phyloP scores from a whole-genome alignment of 2,113 vertebrate species.

The Cyphomyrus plagiostoma region DNA sequence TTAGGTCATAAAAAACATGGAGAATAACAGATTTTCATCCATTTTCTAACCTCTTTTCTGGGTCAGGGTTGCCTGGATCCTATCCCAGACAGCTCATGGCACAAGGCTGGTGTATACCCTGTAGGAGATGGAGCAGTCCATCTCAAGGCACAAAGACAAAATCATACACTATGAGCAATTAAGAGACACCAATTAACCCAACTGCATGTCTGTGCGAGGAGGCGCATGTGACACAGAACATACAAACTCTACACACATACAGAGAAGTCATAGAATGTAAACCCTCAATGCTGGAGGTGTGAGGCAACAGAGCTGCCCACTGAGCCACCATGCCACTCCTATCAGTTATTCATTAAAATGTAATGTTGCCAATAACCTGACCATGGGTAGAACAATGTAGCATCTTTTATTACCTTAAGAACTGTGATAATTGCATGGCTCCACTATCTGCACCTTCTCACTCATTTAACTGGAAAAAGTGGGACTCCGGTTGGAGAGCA shows the following conservation, averaged over 20 bases:
- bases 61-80: not conserved
- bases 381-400: not conserved
- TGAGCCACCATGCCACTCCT: not conserved
- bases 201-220: not conserved
- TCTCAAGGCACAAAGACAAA: not conserved
- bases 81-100: not conserved
- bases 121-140: not conserved
- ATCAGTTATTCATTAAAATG: not conserved
- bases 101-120: not conserved
- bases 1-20: not conserved
- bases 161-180: not conserved
- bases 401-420: not conserved
- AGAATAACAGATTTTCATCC: not conserved
- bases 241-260: not conserved
- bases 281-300: not conserved
- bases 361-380: not conserved
- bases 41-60: not conserved
- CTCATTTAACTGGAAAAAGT: slow-evolving; percentile 3
- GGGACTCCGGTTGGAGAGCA: not conserved
- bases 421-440: not conserved
- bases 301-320: not conserved
- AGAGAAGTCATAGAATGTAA: not conserved
- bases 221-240: not conserved
- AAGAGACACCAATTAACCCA: not conserved
- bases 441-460: not conserved